Conservation (phyloP, 2,888 invertebrate species). For the Aphodius granarius region DNA sequence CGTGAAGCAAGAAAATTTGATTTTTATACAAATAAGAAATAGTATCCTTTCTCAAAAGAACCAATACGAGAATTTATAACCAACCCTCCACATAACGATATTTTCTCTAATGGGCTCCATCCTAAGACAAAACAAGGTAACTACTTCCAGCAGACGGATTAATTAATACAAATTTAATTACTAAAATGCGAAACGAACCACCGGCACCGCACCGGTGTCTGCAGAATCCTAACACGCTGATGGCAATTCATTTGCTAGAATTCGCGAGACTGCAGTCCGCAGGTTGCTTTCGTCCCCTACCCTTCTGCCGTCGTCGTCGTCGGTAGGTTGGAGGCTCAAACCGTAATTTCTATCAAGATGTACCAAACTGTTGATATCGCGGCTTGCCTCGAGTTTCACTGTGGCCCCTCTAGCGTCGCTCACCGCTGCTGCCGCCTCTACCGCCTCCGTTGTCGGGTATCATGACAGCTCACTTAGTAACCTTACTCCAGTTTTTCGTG, state of each 20-base stretch:
- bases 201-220: not conserved
- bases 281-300: not conserved
- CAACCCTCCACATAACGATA: not conserved
- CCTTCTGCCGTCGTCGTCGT: not conserved
- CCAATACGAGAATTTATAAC: not conserved
- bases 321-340: conserved; percentile 5
- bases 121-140: not conserved
- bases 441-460: conserved; percentile 18
- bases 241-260: not conserved
- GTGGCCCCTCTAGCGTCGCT: conserved; percentile 2
- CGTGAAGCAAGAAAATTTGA: not conserved
- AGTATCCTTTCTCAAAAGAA: not conserved
- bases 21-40: too few species aligned
- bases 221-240: not conserved
- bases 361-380: conserved; percentile 24
- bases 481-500: conserved; percentile 47
- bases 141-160: not conserved
- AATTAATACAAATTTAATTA: conserved; percentile 22
- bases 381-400: not conserved
- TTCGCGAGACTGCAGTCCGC: not conserved
- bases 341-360: conserved; percentile 5
- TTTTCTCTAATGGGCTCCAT: not conserved
- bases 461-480: conserved; percentile 46
- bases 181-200: conserved; percentile 3
- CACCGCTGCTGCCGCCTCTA: conserved; percentile 1